Conservation (phyloP, 1,140 invertebrate genomes). For the Meloidogyne chitwoodi region DNA sequence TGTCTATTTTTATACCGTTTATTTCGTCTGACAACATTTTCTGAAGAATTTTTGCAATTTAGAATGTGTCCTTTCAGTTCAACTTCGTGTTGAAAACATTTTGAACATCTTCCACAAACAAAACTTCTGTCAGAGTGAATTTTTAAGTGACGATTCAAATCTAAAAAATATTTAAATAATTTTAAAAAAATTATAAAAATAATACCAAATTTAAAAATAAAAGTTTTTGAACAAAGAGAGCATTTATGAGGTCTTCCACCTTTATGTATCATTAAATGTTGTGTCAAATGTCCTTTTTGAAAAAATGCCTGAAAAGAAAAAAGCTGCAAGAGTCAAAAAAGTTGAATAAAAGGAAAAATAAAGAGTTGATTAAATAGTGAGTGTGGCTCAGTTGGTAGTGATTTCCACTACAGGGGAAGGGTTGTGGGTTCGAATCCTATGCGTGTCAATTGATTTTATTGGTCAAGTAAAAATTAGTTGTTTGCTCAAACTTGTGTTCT, state of each 20-base stretch:
- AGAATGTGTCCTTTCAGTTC: slow-evolving; percentile 49
- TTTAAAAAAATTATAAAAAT: neutral
- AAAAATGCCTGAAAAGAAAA: slow-evolving; percentile 18
- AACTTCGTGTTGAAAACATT: slow-evolving; percentile 48
- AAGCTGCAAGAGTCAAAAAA: neutral
- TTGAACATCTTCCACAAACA: slow-evolving; percentile 45
- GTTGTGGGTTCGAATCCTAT: neutral
- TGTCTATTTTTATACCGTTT: neutral
- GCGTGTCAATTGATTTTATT: too few relatives aligned
- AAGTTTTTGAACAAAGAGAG: slow-evolving; percentile 92
- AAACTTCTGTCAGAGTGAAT: slow-evolving; percentile 54
- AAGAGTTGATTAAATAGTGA: neutral
- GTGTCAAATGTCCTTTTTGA: slow-evolving; percentile 59
- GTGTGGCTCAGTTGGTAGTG: neutral
- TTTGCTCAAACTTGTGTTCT: too few relatives aligned
- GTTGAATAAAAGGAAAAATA: neutral
- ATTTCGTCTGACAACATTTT: neutral
- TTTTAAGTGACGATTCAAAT: slow-evolving; percentile 59
- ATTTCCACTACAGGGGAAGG: neutral
- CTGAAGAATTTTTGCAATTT: slow-evolving; percentile 46
- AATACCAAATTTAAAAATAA: slow-evolving; percentile 63
- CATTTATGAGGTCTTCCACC: slow-evolving; percentile 85
- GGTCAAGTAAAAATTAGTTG: too few relatives aligned
- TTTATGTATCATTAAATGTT: slow-evolving; percentile 59
- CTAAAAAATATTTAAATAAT: neutral